Base-by-base conservation (phyloP, 2,113 vertebrate genomes). In the Oryzias curvinotus region DNA sequence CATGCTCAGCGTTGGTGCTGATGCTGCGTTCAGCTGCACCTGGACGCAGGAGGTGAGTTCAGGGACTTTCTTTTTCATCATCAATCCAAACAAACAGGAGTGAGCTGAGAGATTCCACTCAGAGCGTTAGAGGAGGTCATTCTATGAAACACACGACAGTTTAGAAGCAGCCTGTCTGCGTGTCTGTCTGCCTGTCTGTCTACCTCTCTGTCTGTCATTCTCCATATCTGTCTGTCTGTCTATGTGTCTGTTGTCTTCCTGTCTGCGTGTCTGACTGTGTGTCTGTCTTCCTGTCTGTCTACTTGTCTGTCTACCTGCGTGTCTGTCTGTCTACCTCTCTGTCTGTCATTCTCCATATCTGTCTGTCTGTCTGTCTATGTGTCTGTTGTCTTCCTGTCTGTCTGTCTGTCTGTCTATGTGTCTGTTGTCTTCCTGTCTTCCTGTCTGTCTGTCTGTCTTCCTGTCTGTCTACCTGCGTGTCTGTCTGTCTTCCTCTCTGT, bases 331-430 rank as follows among this genome's bases (percentile, higher is more conserved):
- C 25, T 26, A 3, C 5, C 25, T 26, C 3, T 3, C 25, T 26
- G 25, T 26, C 25, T 26, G 25, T 26, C 3, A 3, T 5, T 26
- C 5, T 3, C 25, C 5, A 61, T 26, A 3, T 76, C 75, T 83
- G 75, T 0, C 73, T 72, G 61, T 78, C 68, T 75, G 77, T 78
- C 81, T 44, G 68, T 67, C 77, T 17, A 1, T 8, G 48, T 17
- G 47, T 23, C 43, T 47, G 26, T 4, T 48, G 16, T 13, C 61
- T 5, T 12, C 64, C 60, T 18, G 56, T 26, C 25, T 26, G 25
- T 26, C 7, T 36, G 30, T 36, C 30, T 36, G 30, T 7, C 7
- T 36, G 30, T 36, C 7, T 36, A 8, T 36, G 1, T 30, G 28
- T 7, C 1, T 30, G 28, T 30, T n/a, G 5, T 30, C 6, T 36